Conservation (phyloP, 92 coral and sea anemone species). For the Porites lobata region DNA sequence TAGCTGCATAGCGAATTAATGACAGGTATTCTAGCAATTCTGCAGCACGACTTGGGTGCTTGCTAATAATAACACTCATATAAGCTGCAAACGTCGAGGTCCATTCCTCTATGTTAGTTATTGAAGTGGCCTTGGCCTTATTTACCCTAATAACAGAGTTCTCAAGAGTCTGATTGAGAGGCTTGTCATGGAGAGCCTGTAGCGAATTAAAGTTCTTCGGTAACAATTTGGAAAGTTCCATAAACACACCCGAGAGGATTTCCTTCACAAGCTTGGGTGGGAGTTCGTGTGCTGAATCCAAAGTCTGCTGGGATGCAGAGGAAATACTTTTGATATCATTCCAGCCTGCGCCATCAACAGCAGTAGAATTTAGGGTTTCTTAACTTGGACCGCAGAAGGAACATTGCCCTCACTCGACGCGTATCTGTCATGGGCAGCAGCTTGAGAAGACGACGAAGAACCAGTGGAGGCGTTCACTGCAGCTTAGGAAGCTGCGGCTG, state of each 20-base stretch:
- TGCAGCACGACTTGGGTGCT: conserved; percentile 45
- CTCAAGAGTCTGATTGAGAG: conserved; percentile 30
- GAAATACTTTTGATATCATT: too few relatives aligned
- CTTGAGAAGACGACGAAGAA: background rate
- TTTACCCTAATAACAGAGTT: conserved; percentile 42
- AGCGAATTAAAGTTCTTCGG: conserved; percentile 14
- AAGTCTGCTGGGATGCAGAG: too few relatives aligned
- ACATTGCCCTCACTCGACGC: background rate
- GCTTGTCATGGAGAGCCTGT: conserved; percentile 20
- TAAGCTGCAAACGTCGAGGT: conserved; percentile 49
- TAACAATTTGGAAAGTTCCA: conserved; percentile 20
- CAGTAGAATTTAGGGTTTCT: background rate
- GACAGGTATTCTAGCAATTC: conserved; percentile 50
- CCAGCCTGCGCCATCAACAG: background rate
- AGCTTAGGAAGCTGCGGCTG: background rate
- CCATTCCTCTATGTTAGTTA: conserved; percentile 48
- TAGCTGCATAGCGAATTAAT: conserved; percentile 52
- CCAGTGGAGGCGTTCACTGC: background rate
- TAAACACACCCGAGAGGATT: conserved; percentile 8
- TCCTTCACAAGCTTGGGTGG: conserved; percentile 18
- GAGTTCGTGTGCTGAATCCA: background rate
- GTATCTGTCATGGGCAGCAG: background rate
- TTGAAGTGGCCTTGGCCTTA: conserved; percentile 30
- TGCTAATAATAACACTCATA: conserved; percentile 42
- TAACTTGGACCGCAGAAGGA: background rate